These are phyloP conservation scores for Heliconius ethilla DNA, from an alignment of 2,888 invertebrate genomes.

Conservation along the genomic window DNA sequence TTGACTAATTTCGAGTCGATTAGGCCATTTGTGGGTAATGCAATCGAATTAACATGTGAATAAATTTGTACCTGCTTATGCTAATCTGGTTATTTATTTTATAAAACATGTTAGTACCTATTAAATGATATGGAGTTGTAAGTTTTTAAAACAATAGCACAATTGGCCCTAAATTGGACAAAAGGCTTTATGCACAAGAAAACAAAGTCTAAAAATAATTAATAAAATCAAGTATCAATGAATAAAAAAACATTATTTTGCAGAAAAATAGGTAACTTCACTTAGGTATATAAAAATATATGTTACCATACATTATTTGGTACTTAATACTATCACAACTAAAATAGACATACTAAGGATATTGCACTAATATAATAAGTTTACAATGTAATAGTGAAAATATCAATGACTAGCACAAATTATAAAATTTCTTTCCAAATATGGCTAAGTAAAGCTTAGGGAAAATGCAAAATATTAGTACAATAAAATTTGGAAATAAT, in stretches of 20 bases:
- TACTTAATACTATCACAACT: constrained; percentile 40
- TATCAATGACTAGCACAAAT: constrained; percentile 56
- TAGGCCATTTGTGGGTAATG: not conserved
- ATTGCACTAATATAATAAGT: constrained; percentile 37
- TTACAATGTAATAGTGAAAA: constrained; percentile 34
- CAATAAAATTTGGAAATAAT: constrained; percentile 24
- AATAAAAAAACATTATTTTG: not conserved
- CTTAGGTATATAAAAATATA: constrained; percentile 39
- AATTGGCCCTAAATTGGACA: not conserved
- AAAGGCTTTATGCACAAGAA: not conserved
- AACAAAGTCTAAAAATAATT: not conserved
- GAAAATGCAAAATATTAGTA: constrained; percentile 38
- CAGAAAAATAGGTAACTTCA: constrained; percentile 30
- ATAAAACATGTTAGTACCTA: not conserved
- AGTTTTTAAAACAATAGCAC: not conserved
- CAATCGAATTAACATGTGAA: not conserved
- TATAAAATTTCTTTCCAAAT: constrained; percentile 41
- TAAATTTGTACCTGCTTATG: constrained; percentile 18
- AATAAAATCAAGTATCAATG: not conserved
- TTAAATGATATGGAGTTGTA: not conserved
- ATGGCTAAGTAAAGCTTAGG: constrained; percentile 38
- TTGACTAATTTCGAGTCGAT: not conserved
- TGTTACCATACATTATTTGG: constrained; percentile 20
- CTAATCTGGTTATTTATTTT: not conserved
- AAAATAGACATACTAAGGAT: constrained; percentile 32